Conservation (phyloP, 2,113 vertebrate genomes). For the Procapra przewalskii region DNA sequence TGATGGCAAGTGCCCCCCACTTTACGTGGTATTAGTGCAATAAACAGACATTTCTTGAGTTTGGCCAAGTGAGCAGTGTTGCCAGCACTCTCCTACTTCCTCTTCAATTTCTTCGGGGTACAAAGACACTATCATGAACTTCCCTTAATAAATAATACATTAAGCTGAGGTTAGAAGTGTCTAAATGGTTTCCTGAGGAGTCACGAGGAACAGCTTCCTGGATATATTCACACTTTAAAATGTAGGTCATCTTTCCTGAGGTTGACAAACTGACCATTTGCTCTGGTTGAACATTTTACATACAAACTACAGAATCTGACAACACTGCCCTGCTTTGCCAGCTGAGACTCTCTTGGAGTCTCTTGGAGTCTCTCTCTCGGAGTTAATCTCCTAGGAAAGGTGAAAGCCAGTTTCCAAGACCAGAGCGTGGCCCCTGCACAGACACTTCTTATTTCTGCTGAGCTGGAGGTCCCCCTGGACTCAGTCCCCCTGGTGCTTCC, state of each 20-base stretch:
- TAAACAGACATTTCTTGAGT: background rate
- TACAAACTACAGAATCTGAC: background rate
- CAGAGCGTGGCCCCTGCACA: rapidly evolving
- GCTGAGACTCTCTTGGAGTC: too few species aligned
- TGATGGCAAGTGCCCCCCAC: background rate
- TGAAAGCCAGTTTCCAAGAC: background rate
- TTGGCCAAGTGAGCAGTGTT: background rate
- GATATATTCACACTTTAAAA: background rate
- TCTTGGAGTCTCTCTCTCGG: too few species aligned
- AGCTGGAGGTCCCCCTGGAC: background rate
- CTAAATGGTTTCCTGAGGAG: background rate
- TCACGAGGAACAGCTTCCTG: background rate
- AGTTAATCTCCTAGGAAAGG: too few species aligned
- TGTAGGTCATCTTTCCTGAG: background rate
- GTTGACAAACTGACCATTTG: background rate
- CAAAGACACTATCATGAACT: background rate
- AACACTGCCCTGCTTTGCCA: background rate
- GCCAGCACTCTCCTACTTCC: too few species aligned
- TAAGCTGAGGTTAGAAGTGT: background rate
- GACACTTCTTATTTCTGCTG: background rate
- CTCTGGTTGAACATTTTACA: background rate
- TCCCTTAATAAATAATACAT: background rate
- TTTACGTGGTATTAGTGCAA: background rate
- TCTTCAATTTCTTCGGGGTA: background rate
- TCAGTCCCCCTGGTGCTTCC: rapidly evolving